phyloP scores from a whole-genome alignment of 2,888 invertebrate species.

The Tanypteryx hageni region DNA sequence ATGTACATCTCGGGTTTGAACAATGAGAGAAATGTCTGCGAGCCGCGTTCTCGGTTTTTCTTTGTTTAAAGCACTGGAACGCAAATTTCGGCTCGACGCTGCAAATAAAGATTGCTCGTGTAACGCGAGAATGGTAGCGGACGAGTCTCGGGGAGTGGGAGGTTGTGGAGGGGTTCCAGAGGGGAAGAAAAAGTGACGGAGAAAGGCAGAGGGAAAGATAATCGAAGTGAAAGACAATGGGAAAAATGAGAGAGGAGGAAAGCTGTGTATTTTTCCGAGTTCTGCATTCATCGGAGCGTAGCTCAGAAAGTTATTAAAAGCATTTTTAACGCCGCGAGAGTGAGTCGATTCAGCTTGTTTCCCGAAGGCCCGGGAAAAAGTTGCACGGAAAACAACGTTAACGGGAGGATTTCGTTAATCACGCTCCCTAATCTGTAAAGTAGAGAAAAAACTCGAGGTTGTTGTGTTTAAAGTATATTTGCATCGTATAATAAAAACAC shows the following conservation, averaged over 20 bases:
- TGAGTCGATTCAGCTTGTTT: background rate
- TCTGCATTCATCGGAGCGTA: background rate
- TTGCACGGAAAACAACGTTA: background rate
- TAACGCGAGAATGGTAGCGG: too few relatives aligned
- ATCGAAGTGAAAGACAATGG: too few relatives aligned
- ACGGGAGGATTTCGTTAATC: background rate
- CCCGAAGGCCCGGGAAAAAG: background rate
- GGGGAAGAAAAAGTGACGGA: background rate
- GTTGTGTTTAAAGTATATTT: too few relatives aligned
- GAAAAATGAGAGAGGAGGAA: background rate
- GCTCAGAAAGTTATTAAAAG: background rate
- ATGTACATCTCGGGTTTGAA: too few relatives aligned
- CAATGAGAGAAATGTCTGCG: background rate
- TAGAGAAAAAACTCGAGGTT: background rate
- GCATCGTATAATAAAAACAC: too few relatives aligned
- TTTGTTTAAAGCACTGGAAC: background rate
- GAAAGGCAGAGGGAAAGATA: background rate
- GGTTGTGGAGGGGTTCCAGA: too few relatives aligned
- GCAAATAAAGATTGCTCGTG: too few relatives aligned
- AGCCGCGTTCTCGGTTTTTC: background rate
- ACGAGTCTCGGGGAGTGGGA: too few relatives aligned
- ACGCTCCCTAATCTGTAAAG: background rate
- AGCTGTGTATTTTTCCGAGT: background rate
- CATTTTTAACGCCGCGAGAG: background rate
- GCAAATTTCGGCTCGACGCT: too few relatives aligned